Base-by-base conservation (phyloP, 1,140 invertebrate species). In the Caligus rogercresseyi region DNA sequence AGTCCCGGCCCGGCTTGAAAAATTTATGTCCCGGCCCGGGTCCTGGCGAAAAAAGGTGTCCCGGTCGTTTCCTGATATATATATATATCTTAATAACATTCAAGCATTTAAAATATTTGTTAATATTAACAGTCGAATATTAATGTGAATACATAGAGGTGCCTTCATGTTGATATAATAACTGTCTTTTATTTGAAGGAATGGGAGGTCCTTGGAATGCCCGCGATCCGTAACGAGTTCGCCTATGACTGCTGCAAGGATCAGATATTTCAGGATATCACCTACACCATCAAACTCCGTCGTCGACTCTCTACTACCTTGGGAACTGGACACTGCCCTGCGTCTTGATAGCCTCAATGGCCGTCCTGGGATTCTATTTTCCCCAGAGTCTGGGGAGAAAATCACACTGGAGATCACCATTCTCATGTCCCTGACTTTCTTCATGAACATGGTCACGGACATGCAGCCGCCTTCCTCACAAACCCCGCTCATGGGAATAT, bases 341-440 rank as follows among this genome's bases (percentile, higher is more conserved):
- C n/a, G 57, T 60, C 14, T 25, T 60, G 23, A 60, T 60, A 11
- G 57, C 57, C 2, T 60, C 57, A 2, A 63, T 63, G 61, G 52
- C 61, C 14, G 25, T 63, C 3, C 31, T 63, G 3, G 61, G 61
- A 1, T 63, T 63, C 20, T 58, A 63, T 25, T 55, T 63, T 14
- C 61, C 61, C 61, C 61, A 1, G 61, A 63, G 20, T 63, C 61
- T 25, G 61, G 61, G 3, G 61, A 63, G 31, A 63, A 63, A 51
- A 25, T 63, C 14, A 63, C 71, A 65, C 70, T 67, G 81, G 80
- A 81, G 72, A 81, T 83, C 64, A 83, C 81, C 67, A 82, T 84
- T 70, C 76, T 84, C 65, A 79, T 85, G 67, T 83, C 82, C 57
- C 73, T 84, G 68, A 83, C 81, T 68, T 81, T 83, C 69, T 84